Percentiles rank a stretch among this genome's conserved stretches.
phyloP scores from a whole-genome alignment of 1,140 invertebrate species.

The Pachypsylla venusta region DNA sequence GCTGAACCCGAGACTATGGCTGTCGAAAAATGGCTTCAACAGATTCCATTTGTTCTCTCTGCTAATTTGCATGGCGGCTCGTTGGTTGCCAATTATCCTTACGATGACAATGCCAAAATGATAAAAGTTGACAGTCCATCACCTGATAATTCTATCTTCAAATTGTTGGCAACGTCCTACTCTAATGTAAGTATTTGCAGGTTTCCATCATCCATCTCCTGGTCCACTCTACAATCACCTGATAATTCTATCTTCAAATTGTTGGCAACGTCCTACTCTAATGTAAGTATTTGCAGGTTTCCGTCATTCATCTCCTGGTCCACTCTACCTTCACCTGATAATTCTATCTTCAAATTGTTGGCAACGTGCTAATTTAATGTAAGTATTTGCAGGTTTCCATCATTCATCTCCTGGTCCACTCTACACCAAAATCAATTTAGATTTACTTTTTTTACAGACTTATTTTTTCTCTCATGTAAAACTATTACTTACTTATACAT shows the following conservation, averaged over 20 bases:
- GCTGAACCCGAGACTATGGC: constrained; percentile 75
- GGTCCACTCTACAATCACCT: no score
- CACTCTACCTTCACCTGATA: no score
- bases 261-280: constrained; percentile 65
- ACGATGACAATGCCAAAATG: constrained; percentile 47
- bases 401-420: no score
- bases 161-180: constrained; percentile 65
- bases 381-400: no score
- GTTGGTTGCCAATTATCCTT: constrained; percentile 88
- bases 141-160: constrained; percentile 75
- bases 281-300: no score
- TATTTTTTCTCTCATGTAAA: no score
- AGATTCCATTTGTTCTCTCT: constrained; percentile 83
- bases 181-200: constrained; percentile 56
- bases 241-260: constrained; percentile 75
- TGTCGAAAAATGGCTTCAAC: constrained; percentile 79
- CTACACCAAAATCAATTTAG: no score
- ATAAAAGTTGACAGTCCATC: constrained; percentile 28
- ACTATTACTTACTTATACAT: no score
- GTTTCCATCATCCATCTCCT: no score
- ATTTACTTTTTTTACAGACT: no score
- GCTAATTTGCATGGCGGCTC: constrained; percentile 93
- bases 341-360: constrained; percentile 65
- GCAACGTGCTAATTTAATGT: constrained; percentile 69
- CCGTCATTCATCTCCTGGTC: no score